Base-by-base conservation (phyloP, 2,113 vertebrate genomes). In the Corythaeola cristata region DNA sequence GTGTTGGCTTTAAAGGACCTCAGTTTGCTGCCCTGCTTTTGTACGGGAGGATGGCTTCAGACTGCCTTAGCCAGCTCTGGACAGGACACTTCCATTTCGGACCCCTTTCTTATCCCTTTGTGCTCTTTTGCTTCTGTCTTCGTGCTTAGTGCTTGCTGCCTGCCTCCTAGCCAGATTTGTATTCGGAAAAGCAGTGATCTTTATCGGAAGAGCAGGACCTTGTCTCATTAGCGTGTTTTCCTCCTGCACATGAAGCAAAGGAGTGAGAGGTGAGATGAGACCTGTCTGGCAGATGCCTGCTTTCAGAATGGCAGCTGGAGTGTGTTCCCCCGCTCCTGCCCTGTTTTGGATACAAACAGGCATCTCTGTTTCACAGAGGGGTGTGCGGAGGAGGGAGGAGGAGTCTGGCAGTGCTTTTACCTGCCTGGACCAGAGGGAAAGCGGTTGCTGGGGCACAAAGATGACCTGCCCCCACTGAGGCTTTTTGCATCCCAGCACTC, bases 111-210 rank as follows among this genome's bases (percentile, higher is more conserved):
- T 13, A 5, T 5, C 12, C 22, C 60, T 59, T 24, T 12, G 21
- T 53, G 41, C 47, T 63, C 33, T 66, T 89, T 28, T 20, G 32
- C 39, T 66, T 15, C 28, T n/a, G 9, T 26, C 33, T 76, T n/a
- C 0, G 0, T 15, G 20, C 59, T 27, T 3, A n/a, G 18, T 74
- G 73, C 72, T 82, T 26, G 33, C 74, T 32, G 32, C 12, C 73
- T 69, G 13, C 58, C 69, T 74, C 0, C 0, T 5, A 17, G 50
- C 0, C 5, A 18, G 67, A 21, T 78, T 67, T 59, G 37, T 21
- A 6, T 66, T 78, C 11, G 7, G 32, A 19, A n/a, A 33, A 79
- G 62, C 47, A 26, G 87, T 20, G 80, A 66, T 68, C 30, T 52
- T 23, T 8, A 17, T 35, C 1, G 1, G 58, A 58, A 87, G 74